A percentile compares a stretch with the other conserved stretches of the same genome.
These are phyloP conservation scores for Sympetrum striolatum DNA, from an alignment of 2,888 invertebrate genomes.

Conservation along the genomic window DNA sequence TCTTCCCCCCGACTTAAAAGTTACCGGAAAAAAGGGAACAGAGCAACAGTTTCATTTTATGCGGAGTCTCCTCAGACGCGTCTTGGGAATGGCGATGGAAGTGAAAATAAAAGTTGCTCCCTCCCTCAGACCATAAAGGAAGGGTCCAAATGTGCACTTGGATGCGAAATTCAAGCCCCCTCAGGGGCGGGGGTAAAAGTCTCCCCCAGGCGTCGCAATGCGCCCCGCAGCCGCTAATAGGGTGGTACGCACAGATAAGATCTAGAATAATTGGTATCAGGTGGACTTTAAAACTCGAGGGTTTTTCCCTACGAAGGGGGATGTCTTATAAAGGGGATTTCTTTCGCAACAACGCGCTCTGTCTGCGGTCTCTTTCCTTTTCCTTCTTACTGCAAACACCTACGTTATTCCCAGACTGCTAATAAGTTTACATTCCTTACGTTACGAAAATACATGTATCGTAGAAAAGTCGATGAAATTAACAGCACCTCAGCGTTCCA, in stretches of 20 bases:
- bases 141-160: conserved; percentile 44
- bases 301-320: not conserved
- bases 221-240: not conserved
- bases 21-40: not conserved
- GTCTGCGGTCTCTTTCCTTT: not conserved
- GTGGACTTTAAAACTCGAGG: conserved; percentile 45
- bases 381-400: no score
- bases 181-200: not conserved
- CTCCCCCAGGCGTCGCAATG: conserved; percentile 12
- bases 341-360: not conserved
- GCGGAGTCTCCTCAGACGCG: conserved; percentile 17
- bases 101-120: conserved; percentile 34
- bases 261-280: conserved; percentile 46
- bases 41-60: conserved; percentile 35
- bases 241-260: conserved; percentile 41
- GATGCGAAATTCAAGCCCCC: not conserved
- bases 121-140: conserved; percentile 37
- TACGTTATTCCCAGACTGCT: no score
- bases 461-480: no score
- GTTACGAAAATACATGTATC: no score
- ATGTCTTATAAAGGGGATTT: not conserved
- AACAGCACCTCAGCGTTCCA: no score
- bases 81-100: conserved; percentile 13
- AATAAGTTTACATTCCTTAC: no score
- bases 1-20: not conserved